A percentile compares a stretch with the other conserved stretches of the same genome.
phyloP scores from a whole-genome alignment of 1,140 invertebrate species.

The Euwallacea similis region DNA sequence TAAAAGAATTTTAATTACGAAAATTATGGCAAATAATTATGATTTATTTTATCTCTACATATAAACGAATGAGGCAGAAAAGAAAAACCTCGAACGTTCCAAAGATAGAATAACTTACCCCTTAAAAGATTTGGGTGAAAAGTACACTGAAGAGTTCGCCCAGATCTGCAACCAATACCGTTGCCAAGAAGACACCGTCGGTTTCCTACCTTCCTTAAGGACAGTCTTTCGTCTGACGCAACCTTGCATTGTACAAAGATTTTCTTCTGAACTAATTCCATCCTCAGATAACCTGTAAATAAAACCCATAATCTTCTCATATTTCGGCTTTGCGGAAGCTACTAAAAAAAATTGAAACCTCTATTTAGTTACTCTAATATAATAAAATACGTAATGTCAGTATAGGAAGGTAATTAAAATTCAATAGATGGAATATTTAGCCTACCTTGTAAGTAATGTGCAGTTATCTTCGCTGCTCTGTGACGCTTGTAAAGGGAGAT shows the following conservation, averaged over 20 bases:
- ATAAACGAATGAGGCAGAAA: background rate
- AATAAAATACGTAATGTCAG: too few relatives aligned
- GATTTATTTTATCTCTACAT: background rate
- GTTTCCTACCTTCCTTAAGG: conserved; percentile 85
- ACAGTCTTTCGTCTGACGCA: conserved; percentile 83
- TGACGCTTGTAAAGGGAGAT: conserved; percentile 49
- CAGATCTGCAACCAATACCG: conserved; percentile 90
- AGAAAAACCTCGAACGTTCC: too few relatives aligned
- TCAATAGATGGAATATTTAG: background rate
- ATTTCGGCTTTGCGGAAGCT: too few relatives aligned
- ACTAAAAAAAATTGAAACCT: too few relatives aligned
- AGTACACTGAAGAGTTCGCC: conserved; percentile 80
- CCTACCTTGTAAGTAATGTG: conserved; percentile 49
- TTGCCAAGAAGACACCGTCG: conserved; percentile 87
- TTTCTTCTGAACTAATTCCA: conserved; percentile 45
- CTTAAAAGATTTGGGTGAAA: conserved; percentile 82
- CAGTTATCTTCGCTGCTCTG: conserved; percentile 49
- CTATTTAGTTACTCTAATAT: too few relatives aligned
- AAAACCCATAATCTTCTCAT: background rate
- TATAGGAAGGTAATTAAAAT: background rate
- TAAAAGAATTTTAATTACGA: background rate
- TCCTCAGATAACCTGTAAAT: conserved; percentile 47
- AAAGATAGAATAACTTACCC: conserved; percentile 53
- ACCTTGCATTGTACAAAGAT: conserved; percentile 65
- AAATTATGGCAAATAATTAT: background rate